Base-by-base conservation (phyloP, 1,140 invertebrate species). In the Drosophila sturtevanti region DNA sequence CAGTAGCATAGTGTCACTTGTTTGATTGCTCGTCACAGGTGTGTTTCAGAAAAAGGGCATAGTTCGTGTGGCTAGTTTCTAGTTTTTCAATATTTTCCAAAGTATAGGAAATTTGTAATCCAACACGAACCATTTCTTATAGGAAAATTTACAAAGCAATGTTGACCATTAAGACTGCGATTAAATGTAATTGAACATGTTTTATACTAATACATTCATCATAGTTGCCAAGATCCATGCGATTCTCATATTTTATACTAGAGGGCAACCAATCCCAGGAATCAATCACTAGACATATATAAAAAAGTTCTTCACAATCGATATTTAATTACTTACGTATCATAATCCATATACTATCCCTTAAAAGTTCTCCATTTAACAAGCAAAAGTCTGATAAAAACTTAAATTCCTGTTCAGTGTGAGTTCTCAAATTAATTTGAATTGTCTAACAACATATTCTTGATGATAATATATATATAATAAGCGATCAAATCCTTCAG, bases 1-100 rank as follows among this genome's bases (percentile, higher is more conserved):
- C 94, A 0, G 93, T 95, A 5, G 96, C 92, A 80, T 97, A 96
- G 79, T 96, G 95, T 94, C 96, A 98, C 91, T 97, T 97, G 4
- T 96, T 94, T 0, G 96, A 95, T 38, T 93, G 92, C 92, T 98
- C 96, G 0, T 96, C 95, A 89, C 97, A 98, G 79, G 94, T 95
- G 7, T 98, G 85, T 92, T 95, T 96, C 0, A 96, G 69, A 62
- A 94, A 95, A 93, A 95, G 96, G 37, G 94, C 92, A 90, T 95
- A 96, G 59, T 95, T 90, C 7, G 94, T 93, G 87, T 95, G 94
- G 38, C 91, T 93, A 0, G 95, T 94, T 79, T 94, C 94, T 1
- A 96, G 61, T 81, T 94, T 94, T 61, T 95, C 94, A 21, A 96
- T 92, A 73, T 94, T 95, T 87, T 96, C 95, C 14, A 96, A 85